Evolutionary conservation across 2,797 vertebrate genomes (phyloP).

Genomic region (Tragelaphus eurycerus): DNA sequence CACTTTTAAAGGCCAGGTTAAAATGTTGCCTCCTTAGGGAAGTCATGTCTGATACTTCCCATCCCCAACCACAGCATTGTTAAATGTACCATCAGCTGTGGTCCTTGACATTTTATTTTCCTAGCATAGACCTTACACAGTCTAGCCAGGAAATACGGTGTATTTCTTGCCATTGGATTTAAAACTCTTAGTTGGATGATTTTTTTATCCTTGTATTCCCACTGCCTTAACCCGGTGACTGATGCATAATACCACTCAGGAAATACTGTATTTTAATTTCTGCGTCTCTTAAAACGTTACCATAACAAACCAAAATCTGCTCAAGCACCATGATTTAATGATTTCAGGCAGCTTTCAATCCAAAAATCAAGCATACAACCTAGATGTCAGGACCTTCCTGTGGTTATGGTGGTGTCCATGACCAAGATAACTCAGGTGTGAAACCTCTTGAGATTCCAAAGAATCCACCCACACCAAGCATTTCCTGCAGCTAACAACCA

Average conservation of each 20-base stretch:
- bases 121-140: not conserved
- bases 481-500: not conserved
- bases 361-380: not conserved
- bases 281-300: not conserved
- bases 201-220: not conserved
- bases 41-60: not conserved
- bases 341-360: not conserved
- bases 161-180: not conserved
- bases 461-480: not conserved
- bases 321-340: not conserved
- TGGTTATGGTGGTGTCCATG: not conserved
- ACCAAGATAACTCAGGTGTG: not conserved
- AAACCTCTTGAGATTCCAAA: not conserved
- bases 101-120: not conserved
- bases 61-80: not conserved
- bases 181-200: not conserved
- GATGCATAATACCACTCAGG: not conserved
- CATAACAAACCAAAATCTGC: not conserved
- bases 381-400: not conserved
- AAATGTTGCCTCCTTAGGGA: not conserved
- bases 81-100: not conserved
- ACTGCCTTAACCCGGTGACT: not conserved
- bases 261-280: not conserved
- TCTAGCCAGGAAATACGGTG: not conserved
- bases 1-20: not conserved